These are phyloP conservation scores for Porites divaricata DNA, from an alignment of 92 coral and sea anemone genomes.

Conservation along the genomic window DNA sequence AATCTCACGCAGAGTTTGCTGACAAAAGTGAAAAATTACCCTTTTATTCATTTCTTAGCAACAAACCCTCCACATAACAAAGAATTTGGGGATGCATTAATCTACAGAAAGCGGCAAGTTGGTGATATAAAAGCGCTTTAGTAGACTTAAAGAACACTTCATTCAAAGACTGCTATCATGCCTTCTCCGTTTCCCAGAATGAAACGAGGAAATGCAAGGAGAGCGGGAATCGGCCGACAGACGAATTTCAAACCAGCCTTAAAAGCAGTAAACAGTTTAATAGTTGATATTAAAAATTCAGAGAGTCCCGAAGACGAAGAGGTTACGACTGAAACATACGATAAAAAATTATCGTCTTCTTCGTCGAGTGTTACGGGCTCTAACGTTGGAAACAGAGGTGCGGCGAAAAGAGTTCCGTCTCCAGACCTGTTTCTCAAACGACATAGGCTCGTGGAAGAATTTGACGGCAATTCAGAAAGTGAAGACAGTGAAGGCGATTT, in stretches of 20 bases:
- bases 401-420: neutral
- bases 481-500: constrained; percentile 33
- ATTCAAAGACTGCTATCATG: neutral
- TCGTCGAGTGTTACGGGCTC: neutral
- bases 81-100: neutral
- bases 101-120: neutral
- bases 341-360: neutral
- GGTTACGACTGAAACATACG: neutral
- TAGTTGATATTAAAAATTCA: constrained; percentile 29
- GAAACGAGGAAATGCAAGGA: neutral
- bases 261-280: constrained; percentile 17
- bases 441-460: neutral
- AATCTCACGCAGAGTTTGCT: constrained; percentile 37
- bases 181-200: constrained; percentile 20
- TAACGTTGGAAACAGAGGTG: neutral
- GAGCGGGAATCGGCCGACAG: constrained; percentile 3
- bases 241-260: constrained; percentile 18
- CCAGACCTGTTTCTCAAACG: neutral
- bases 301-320: constrained; percentile 19
- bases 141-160: neutral
- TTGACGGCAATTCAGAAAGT: constrained; percentile 41
- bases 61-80: constrained; percentile 11
- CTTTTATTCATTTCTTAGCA: constrained; percentile 8
- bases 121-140: neutral
- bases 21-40: constrained; percentile 12